phyloP scores from a whole-genome alignment of 2,888 invertebrate species.

The Agrypnus murinus region DNA sequence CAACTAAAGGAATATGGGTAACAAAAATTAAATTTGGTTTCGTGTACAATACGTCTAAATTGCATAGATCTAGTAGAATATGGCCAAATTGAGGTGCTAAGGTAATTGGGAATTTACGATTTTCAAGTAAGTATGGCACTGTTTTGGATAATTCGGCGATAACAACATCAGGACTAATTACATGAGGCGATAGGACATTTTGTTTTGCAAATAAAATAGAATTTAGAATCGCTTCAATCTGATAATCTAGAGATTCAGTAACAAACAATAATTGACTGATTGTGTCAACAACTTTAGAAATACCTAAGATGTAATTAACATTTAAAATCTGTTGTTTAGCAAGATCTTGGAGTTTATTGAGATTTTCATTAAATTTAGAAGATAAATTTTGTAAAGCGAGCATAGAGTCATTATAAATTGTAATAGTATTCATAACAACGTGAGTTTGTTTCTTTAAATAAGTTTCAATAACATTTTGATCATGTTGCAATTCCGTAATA shows the following conservation, averaged over 20 bases:
- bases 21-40: background rate
- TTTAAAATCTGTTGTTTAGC: background rate
- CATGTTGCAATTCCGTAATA: background rate
- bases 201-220: conserved; percentile 19
- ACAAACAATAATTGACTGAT: too few relatives aligned
- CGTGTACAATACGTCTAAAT: background rate
- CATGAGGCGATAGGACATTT: conserved; percentile 2
- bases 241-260: conserved; percentile 1
- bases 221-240: background rate
- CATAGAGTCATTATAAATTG: background rate
- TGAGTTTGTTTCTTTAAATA: conserved; percentile 14
- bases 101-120: background rate
- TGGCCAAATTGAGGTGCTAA: background rate
- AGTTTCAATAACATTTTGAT: background rate
- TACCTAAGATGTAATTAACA: background rate
- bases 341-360: background rate
- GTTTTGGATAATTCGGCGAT: background rate
- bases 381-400: background rate
- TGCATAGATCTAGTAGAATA: background rate
- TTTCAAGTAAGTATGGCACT: background rate
- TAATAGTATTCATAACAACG: background rate
- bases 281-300: too few relatives aligned
- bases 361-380: background rate
- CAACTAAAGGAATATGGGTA: background rate
- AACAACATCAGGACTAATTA: background rate